A percentile compares a stretch with the other conserved stretches of the same genome.
These are phyloP conservation scores for Sebastes oblongus DNA, from an alignment of 2,797 vertebrate species.

Conservation along the genomic window DNA sequence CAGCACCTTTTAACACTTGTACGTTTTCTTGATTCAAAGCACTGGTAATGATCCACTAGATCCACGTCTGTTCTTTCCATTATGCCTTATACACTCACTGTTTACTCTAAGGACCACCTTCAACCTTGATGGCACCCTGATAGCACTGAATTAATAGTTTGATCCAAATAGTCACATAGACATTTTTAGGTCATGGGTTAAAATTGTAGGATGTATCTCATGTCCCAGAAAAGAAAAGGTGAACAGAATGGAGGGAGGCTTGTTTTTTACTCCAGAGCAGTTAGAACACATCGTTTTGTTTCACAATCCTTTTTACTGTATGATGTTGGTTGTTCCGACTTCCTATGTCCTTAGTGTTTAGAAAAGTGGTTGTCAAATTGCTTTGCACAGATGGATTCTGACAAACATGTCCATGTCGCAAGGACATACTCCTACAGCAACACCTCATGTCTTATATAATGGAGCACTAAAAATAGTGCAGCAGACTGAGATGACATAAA, in stretches of 20 bases:
- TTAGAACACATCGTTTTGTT: background rate
- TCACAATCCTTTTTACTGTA: background rate
- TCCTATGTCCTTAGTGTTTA: background rate
- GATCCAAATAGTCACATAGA: background rate
- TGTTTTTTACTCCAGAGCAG: background rate
- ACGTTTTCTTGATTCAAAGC: slow-evolving; percentile 43
- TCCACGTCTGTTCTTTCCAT: background rate
- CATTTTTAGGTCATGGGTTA: background rate
- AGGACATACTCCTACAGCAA: slow-evolving; percentile 33
- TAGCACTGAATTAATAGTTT: background rate
- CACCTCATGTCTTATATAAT: slow-evolving; percentile 59
- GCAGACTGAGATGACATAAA: slow-evolving; percentile 38
- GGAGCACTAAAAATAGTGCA: slow-evolving; percentile 50
- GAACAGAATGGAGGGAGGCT: background rate
- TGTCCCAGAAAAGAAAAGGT: background rate
- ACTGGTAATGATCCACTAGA: background rate
- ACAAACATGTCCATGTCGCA: slow-evolving; percentile 35
- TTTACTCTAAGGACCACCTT: background rate
- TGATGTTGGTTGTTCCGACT: background rate
- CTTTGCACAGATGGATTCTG: slow-evolving; percentile 32
- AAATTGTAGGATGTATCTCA: background rate
- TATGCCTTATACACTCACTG: background rate
- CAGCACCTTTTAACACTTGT: slow-evolving; percentile 11
- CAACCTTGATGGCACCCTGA: background rate
- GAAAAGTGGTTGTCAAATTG: background rate